phyloP scores from a whole-genome alignment of 2,113 vertebrate species.

The Laticauda colubrina region DNA sequence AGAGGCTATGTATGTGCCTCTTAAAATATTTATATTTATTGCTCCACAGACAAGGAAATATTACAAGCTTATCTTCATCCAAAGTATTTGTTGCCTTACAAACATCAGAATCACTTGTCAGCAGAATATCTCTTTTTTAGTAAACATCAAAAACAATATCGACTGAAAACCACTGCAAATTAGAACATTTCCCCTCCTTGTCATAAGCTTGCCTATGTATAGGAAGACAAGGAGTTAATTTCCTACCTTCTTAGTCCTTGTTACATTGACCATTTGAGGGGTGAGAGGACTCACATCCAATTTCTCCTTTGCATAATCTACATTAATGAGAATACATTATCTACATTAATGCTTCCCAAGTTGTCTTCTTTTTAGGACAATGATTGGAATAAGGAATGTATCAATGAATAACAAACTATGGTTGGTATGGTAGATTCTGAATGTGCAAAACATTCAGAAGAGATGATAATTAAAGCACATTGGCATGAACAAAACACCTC shows the following conservation, averaged over 20 bases:
- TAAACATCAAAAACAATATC: background rate
- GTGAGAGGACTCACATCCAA: background rate
- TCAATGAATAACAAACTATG: background rate
- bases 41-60: constrained; percentile 42
- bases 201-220: background rate
- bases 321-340: background rate
- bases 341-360: background rate
- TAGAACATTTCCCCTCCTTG: background rate
- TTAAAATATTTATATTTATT: constrained; percentile 22
- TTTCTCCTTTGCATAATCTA: background rate
- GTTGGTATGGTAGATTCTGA: background rate
- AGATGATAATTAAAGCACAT: background rate
- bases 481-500: background rate
- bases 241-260: background rate
- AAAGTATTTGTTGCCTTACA: constrained; percentile 22
- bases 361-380: background rate
- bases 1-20: background rate
- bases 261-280: background rate
- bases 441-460: background rate
- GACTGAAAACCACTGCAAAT: background rate
- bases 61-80: constrained; percentile 35
- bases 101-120: constrained; percentile 6
- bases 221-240: background rate
- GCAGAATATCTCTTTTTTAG: constrained; percentile 2
- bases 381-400: background rate